Evolutionary conservation across 2,113 vertebrate species (phyloP), one percentile per base, ranked within the genome.

Genomic region (Urocitellus parryii): DNA sequence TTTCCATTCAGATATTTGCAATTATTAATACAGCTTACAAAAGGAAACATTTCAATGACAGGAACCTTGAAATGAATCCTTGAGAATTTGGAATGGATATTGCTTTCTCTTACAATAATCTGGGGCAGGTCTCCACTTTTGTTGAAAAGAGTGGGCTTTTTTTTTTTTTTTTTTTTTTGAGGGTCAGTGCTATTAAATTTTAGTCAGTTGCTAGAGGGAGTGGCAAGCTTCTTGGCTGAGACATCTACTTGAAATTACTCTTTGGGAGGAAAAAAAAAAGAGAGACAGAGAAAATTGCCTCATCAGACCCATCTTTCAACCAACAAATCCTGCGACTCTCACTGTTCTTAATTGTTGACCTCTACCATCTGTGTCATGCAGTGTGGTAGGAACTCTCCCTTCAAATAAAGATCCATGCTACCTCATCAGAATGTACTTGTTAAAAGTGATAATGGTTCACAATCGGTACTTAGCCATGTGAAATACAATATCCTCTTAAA

Each of bases 301-400:
- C 92, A 97, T 96, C 97, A 97, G 90, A 94, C 80, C 95, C 93
- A 97, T 96, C 94, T 96, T 97, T 97, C 93, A 97, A 97, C 91
- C 88, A 97, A 95, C 95, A 97, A 97, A 96, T 95, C 86, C 93
- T 76, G 65, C 10, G 77, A 61, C 90, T 97, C 82, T 96, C 90
- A 37, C 94, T 96, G 86, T 90, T 96, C 89, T 95, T 97, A 97
- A 97, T 95, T 96, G 95, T 97, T 97, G 95, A 90, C 97, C 97
- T 89, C 51, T 67, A 39, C 72, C 87, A 93, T 92, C 80, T 88
- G 89, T 93, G 97, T 96, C 97, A 96, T 16, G 67, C 58, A 10
- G 73, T 90, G 90, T 97, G 93, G 83, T 96, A 53, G 87, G 80
- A 92, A 85, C 87, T 91, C 91, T 96, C 79, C 90, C 87, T 95